These are phyloP conservation scores for Ceuthmochares aereus DNA, from an alignment of 2,113 vertebrate species.

Conservation along the genomic window DNA sequence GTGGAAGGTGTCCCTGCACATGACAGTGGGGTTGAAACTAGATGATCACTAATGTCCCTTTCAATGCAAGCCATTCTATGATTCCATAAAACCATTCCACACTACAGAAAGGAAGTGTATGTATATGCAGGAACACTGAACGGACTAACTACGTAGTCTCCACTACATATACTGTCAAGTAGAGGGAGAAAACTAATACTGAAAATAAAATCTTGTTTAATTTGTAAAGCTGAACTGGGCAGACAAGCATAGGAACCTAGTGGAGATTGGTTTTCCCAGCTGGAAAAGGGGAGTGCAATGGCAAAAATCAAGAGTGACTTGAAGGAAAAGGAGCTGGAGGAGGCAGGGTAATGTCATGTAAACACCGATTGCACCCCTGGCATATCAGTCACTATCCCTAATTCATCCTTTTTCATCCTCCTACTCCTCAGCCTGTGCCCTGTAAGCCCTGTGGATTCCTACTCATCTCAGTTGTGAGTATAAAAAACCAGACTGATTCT, in stretches of 20 bases:
- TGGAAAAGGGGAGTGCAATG: neutral
- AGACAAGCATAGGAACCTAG: accelerated
- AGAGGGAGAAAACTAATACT: neutral
- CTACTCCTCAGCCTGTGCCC: neutral
- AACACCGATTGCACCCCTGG: neutral
- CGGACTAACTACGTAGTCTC: accelerated
- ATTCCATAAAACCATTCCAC: neutral
- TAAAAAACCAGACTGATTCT: neutral
- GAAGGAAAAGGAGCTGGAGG: accelerated
- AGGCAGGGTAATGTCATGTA: neutral
- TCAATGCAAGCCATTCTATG: too few relatives aligned
- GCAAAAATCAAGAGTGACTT: neutral
- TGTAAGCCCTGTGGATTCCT: neutral
- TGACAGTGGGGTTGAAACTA: too few relatives aligned
- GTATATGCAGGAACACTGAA: neutral
- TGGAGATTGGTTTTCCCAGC: neutral
- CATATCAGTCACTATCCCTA: too few relatives aligned
- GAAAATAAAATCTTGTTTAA: neutral
- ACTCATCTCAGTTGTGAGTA: neutral
- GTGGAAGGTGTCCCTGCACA: too few relatives aligned
- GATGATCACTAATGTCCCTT: too few relatives aligned
- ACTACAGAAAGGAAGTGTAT: neutral
- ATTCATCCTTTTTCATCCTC: accelerated
- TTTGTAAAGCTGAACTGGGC: neutral
- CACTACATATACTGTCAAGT: too few relatives aligned